Conservation (phyloP, 2,113 vertebrate species). For the Poeciliopsis occidentalis region DNA sequence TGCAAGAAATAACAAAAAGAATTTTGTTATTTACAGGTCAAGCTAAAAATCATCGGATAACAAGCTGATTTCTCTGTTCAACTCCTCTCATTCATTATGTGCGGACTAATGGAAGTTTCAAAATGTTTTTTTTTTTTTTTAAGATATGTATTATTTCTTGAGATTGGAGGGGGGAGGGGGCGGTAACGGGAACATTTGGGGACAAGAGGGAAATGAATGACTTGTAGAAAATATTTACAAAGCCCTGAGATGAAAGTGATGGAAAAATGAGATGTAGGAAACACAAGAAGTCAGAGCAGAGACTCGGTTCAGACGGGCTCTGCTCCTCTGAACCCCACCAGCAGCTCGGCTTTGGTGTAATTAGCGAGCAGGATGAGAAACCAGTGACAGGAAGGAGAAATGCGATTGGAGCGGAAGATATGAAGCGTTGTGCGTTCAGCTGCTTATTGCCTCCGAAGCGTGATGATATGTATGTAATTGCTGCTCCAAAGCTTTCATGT, state of each 20-base stretch:
- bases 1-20: too few species aligned
- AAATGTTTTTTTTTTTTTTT: background rate
- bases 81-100: background rate
- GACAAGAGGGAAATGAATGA: background rate
- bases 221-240: constrained; percentile 32
- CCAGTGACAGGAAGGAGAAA: constrained; percentile 64
- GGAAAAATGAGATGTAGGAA: constrained; percentile 68
- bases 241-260: constrained; percentile 68
- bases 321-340: constrained; percentile 48
- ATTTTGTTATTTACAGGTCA: background rate
- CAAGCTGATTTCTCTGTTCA: background rate
- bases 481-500: constrained; percentile 62
- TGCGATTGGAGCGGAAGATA: constrained; percentile 64
- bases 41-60: background rate
- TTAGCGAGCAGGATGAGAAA: constrained; percentile 69
- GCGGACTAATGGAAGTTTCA: background rate
- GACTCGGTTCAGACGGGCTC: constrained; percentile 66
- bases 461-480: constrained; percentile 77
- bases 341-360: constrained; percentile 47
- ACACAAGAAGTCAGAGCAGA: constrained; percentile 62
- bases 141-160: background rate
- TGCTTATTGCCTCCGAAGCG: constrained; percentile 62
- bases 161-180: too few species aligned
- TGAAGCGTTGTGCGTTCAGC: constrained; percentile 44
- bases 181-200: too few species aligned